Evolutionary conservation across 2,888 invertebrate species (phyloP).

Genomic region (Julus scanicus): DNA sequence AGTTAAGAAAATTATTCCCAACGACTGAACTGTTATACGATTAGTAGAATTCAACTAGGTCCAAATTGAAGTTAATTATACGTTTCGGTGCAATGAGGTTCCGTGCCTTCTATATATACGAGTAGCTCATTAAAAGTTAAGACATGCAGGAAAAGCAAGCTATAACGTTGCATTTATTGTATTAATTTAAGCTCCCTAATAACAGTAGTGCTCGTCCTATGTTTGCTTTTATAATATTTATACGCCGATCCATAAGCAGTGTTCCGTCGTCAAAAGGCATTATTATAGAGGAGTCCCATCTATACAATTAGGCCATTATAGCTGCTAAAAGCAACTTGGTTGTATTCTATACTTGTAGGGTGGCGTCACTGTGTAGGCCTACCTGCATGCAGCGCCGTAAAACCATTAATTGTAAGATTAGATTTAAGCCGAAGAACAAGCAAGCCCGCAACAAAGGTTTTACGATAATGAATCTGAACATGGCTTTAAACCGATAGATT

Average conservation of each 20-base stretch:
- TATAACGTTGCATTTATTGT: constrained; percentile 32
- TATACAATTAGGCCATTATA: constrained; percentile 12
- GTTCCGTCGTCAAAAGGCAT: background rate
- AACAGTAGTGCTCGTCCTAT: background rate
- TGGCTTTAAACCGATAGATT: constrained; percentile 51
- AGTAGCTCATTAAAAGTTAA: constrained; percentile 29
- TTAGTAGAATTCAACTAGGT: background rate
- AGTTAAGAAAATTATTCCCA: no score
- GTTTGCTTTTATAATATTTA: constrained; percentile 41
- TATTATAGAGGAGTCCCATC: background rate
- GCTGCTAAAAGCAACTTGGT: background rate
- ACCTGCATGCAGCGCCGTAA: constrained; percentile 8
- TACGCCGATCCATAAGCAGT: background rate
- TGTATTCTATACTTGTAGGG: no score
- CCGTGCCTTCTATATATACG: background rate
- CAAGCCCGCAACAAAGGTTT: constrained; percentile 48
- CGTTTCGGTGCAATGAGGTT: background rate
- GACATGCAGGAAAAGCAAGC: background rate
- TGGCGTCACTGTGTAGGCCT: background rate
- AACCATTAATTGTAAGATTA: constrained; percentile 55
- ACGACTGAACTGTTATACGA: background rate
- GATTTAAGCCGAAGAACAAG: constrained; percentile 53
- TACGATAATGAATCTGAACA: constrained; percentile 54
- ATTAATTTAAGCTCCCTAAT: constrained; percentile 37
- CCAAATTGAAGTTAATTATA: background rate